phyloP scores from a whole-genome alignment of 2,888 invertebrate genomes.

The Cheilosia grossa region DNA sequence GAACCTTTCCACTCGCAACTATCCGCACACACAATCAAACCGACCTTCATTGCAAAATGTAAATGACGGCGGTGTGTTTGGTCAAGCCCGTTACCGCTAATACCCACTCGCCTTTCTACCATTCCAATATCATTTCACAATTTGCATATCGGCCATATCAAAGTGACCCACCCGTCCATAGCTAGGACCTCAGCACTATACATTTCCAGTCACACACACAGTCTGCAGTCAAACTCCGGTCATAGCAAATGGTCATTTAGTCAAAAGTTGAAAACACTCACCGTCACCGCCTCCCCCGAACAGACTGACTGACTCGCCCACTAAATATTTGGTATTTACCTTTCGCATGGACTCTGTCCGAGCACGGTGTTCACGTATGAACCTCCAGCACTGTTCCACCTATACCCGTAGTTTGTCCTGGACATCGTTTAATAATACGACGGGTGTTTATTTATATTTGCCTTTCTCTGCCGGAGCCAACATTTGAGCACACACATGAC shows the following conservation, averaged over 20 bases:
- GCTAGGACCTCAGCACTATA: not conserved
- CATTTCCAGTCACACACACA: constrained; percentile 4
- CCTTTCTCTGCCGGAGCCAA: constrained; percentile 37
- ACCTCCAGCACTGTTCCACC: not conserved
- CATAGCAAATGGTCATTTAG: constrained; percentile 65
- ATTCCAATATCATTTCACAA: constrained; percentile 26
- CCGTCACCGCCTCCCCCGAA: constrained; percentile 21
- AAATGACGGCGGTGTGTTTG: not conserved
- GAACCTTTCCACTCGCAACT: not conserved
- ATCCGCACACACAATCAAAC: constrained; percentile 13
- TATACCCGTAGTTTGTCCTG: constrained; percentile 1
- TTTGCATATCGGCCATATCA: constrained; percentile 59
- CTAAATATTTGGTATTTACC: constrained; percentile 70
- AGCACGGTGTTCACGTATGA: constrained; percentile 11
- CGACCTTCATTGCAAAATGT: constrained; percentile 30
- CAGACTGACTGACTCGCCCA: constrained; percentile 71
- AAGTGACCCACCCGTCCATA: constrained; percentile 31
- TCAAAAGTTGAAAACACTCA: constrained; percentile 41
- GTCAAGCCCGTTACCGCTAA: constrained; percentile 13
- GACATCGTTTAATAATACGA: constrained; percentile 70
- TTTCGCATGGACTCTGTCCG: constrained; percentile 35
- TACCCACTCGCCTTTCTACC: not conserved
- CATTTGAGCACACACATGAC: constrained; percentile 62
- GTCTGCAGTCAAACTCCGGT: constrained; percentile 9
- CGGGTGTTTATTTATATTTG: constrained; percentile 74